These are phyloP conservation scores for Cheilosia vernalis DNA, from an alignment of 2,888 invertebrate genomes.

Conservation along the genomic window DNA sequence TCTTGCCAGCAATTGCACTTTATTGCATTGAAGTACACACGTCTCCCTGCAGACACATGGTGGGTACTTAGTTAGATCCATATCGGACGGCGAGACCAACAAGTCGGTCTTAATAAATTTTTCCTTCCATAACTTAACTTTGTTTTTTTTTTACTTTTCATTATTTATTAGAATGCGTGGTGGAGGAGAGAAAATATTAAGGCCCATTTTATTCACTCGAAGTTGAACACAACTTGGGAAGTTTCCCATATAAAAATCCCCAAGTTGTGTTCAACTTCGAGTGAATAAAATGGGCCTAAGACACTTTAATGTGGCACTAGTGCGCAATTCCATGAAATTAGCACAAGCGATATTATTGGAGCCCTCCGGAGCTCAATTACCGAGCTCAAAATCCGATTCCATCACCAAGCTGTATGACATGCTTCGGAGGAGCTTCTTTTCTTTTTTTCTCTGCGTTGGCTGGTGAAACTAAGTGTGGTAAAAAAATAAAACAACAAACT, in stretches of 20 bases:
- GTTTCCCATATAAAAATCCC: too few species aligned
- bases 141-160: background rate
- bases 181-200: conserved; percentile 55
- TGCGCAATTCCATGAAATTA: conserved; percentile 71
- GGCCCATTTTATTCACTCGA: too few species aligned
- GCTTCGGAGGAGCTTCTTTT: conserved; percentile 68
- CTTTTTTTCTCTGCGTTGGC: conserved; percentile 54
- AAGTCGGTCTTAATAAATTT: conserved; percentile 45
- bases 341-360: conserved; percentile 61
- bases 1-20: conserved; percentile 49
- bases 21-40: conserved; percentile 52
- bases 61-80: conserved; percentile 60
- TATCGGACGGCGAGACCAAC: conserved; percentile 49
- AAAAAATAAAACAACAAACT: conserved; percentile 50
- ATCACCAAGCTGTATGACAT: conserved; percentile 47
- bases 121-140: background rate
- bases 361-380: conserved; percentile 69
- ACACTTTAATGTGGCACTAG: conserved; percentile 71
- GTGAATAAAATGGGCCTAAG: too few species aligned
- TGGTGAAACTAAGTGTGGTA: conserved; percentile 60
- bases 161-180: conserved; percentile 47
- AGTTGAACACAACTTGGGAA: too few species aligned
- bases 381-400: conserved; percentile 69
- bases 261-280: too few species aligned
- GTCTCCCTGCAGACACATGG: conserved; percentile 38